phyloP scores from a whole-genome alignment of 2,797 vertebrate genomes.

The Sebastes cheni region DNA sequence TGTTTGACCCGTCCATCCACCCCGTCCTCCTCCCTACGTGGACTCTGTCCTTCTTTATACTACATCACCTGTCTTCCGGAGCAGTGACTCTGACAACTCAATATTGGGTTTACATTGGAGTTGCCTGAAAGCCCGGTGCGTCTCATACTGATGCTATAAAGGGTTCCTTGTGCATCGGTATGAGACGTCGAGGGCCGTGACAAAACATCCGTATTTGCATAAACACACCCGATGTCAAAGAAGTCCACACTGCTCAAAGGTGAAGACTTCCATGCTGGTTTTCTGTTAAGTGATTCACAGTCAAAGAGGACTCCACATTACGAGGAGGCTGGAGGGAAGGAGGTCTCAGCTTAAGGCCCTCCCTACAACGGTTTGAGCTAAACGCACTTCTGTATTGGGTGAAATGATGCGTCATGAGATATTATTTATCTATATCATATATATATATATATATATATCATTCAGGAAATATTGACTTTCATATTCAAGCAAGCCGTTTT shows the following conservation, averaged over 20 bases:
- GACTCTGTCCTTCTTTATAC: background rate
- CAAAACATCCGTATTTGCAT: no score
- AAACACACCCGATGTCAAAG: background rate
- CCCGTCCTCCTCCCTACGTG: background rate
- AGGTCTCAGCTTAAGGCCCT: background rate
- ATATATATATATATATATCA: background rate
- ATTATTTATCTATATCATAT: conserved; percentile 43
- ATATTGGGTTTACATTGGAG: background rate
- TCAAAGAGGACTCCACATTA: no score
- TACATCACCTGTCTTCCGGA: background rate
- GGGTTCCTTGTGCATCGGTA: background rate
- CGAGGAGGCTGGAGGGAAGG: no score
- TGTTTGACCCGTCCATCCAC: background rate
- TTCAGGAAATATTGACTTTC: conserved; percentile 60
- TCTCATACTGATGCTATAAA: background rate
- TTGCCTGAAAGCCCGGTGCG: background rate
- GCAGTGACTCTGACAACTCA: background rate
- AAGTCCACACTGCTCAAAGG: background rate
- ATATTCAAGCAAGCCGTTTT: conserved; percentile 40
- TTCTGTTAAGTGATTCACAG: background rate
- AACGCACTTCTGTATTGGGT: conserved; percentile 9
- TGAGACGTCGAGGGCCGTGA: no score
- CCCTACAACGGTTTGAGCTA: background rate
- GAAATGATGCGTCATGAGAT: conserved; percentile 35
- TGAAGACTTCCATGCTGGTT: background rate